These are phyloP conservation scores for Gavialis gangeticus DNA, from an alignment of 2,113 vertebrate species.

Conservation along the genomic window DNA sequence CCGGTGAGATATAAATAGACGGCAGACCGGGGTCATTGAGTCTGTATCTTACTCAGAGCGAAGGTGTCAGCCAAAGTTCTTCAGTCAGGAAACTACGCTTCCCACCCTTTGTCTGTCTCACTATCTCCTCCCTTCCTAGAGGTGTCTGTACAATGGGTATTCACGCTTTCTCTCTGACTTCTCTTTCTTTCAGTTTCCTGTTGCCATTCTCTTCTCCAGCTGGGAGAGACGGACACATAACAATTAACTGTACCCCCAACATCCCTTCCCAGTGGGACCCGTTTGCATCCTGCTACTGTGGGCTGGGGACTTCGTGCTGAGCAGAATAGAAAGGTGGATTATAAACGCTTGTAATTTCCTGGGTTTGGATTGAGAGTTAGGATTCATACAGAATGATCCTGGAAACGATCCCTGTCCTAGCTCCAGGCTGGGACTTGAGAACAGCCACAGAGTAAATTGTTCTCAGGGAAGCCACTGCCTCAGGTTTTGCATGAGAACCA, in stretches of 20 bases:
- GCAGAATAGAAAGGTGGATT: neutral
- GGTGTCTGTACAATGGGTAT: neutral
- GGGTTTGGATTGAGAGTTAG: neutral
- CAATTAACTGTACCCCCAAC: neutral
- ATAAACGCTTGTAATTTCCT: neutral
- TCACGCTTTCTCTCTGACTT: neutral
- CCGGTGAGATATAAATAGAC: conserved; percentile 51
- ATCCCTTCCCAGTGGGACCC: fast-evolving
- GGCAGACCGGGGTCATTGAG: conserved; percentile 2
- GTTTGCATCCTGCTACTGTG: neutral
- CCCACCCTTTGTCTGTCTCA: conserved; percentile 2
- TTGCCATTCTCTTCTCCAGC: neutral
- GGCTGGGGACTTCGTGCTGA: neutral
- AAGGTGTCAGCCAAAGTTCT: conserved; percentile 44
- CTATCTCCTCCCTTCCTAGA: conserved; percentile 25
- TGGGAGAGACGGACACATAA: fast-evolving
- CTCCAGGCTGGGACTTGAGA: neutral
- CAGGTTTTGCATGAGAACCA: neutral
- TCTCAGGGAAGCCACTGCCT: neutral
- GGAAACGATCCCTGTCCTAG: neutral
- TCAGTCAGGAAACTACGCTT: conserved; percentile 46
- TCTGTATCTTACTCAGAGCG: conserved; percentile 14
- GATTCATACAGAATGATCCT: neutral
- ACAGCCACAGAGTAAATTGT: neutral
- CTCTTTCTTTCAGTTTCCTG: neutral